Evolutionary conservation across 1,140 invertebrate species (phyloP).

Genomic region (Brachionus rotundiformis): DNA sequence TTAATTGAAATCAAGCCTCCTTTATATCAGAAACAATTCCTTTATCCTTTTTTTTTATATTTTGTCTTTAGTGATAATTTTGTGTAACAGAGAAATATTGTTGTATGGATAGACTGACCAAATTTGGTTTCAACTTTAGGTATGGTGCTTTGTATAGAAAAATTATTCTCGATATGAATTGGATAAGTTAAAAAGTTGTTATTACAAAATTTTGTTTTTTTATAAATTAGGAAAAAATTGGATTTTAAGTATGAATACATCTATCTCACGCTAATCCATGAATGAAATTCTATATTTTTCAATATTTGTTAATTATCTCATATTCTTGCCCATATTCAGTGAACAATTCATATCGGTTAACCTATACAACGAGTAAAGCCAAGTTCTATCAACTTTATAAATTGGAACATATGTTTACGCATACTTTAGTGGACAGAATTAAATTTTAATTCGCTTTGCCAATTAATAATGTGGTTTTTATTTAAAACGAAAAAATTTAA

Average conservation of each 20-base stretch:
- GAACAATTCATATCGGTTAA: neutral
- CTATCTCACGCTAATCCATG: neutral
- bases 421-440: neutral
- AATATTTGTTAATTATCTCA: conserved; percentile 21
- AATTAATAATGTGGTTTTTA: too few species aligned
- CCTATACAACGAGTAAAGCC: neutral
- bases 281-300: conserved; percentile 6
- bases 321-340: neutral
- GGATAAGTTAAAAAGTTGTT: neutral
- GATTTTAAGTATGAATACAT: conserved; percentile 8
- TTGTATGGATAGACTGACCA: neutral
- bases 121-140: neutral
- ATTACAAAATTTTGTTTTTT: neutral
- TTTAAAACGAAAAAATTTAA: too few species aligned
- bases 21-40: neutral
- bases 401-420: conserved; percentile 14
- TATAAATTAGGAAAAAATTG: neutral
- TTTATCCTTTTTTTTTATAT: neutral
- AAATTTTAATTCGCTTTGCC: too few species aligned
- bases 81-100: too few species aligned
- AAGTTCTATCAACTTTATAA: neutral
- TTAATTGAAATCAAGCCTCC: neutral
- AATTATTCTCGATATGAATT: neutral
- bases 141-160: neutral
- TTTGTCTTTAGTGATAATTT: too few species aligned